A percentile compares a stretch with the other conserved stretches of the same genome.
phyloP scores from a whole-genome alignment of 2,797 vertebrate species.

The Podarcis lilfordi region DNA sequence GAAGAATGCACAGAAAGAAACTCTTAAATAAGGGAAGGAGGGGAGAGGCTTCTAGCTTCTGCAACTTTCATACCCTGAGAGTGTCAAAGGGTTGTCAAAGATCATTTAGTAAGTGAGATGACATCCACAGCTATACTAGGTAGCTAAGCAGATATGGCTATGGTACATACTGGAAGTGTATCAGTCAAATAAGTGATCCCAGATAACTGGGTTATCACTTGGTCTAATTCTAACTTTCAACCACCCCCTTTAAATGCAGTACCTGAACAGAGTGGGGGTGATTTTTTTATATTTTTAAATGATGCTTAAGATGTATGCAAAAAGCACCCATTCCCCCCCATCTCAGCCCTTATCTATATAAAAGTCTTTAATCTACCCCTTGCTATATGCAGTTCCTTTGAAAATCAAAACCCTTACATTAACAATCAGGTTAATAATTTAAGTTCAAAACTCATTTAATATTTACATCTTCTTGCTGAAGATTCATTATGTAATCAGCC shows the following conservation, averaged over 20 bases:
- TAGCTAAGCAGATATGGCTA: no score
- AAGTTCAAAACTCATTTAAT: slow-evolving; percentile 25
- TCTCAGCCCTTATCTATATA: background rate
- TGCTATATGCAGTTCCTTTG: background rate
- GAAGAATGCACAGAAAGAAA: no score
- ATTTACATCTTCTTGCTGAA: slow-evolving; percentile 1
- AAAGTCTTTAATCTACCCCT: background rate
- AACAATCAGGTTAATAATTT: slow-evolving; percentile 24
- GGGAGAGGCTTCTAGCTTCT: no score
- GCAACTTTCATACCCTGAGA: no score
- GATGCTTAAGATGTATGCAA: background rate
- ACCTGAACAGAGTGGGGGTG: no score
- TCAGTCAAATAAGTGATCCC: background rate
- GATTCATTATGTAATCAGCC: slow-evolving; percentile 3
- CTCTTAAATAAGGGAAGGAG: no score
- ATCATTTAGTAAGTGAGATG: no score
- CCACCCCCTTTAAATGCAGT: background rate
- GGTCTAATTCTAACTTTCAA: background rate
- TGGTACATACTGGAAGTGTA: no score
- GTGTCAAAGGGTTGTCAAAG: no score
- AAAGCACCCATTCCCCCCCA: background rate
- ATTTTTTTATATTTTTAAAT: no score
- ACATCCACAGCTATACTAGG: no score
- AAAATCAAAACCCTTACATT: slow-evolving; percentile 23
- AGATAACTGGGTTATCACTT: background rate